Base-by-base conservation (phyloP, 2,113 vertebrate genomes). In the Phodopus roborovskii region DNA sequence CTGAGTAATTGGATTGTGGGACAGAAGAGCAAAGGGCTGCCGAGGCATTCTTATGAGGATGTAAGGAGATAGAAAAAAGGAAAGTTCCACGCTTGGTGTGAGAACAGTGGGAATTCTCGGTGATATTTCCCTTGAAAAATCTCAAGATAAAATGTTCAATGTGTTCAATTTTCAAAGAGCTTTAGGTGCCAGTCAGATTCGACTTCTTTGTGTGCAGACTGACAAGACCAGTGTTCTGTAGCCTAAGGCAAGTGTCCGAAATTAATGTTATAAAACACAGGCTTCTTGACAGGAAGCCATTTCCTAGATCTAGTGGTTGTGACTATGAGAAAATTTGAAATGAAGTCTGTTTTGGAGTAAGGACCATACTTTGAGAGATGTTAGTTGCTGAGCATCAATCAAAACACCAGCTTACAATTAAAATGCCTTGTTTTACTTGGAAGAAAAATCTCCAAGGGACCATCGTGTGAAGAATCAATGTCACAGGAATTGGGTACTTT, bases 271-370 rank as follows among this genome's bases (percentile, higher is more conserved):
- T 86, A 88, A 95, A 96, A 96, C 88, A 62, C 64, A 60, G 70
- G 83, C 92, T 68, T 36, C 94, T 85, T 95, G 95, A 96, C 94
- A 96, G 95, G 60, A 93, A 96, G 93, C 90, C 93, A 93, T 94
- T 97, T 92, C 74, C 77, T 70, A 84, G 94, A 92, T 64, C 84
- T 84, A 60, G 42, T 78, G 64, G 42, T 84, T 87, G 39, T 56
- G 87, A 93, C 87, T 93, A 42, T 39, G 75, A 81, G 83, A 82
- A 96, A 93, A 94, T 93, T 79, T 97, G 91, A 96, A 96, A 94
- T 97, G 88, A 96, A 96, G 42, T 88, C 86, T 86, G 5, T 77
- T n/a, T 87, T 58, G 91, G 86, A 78, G 39, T 71, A 74, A 81
- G 66, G 85, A 24, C 53, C n/a, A 36, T 84, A 26, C 42, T 74